Evolutionary conservation across 2,888 invertebrate genomes (phyloP), one percentile per base, ranked within the genome.

Genomic region (Rhabditoides inermis): DNA sequence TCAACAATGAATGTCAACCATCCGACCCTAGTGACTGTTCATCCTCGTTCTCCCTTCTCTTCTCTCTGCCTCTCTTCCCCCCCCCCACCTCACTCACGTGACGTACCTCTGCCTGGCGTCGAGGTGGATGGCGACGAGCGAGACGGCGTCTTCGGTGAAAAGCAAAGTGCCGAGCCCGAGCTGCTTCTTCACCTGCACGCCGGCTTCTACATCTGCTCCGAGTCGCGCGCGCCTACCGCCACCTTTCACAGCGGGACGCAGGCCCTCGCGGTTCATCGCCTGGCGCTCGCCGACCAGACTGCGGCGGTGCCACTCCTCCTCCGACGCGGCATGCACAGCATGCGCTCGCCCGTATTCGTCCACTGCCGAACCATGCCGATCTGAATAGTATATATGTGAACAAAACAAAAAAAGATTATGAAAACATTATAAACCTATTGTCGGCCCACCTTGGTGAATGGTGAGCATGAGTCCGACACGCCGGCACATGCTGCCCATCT

Each of bases 51-150:
- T n/a, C 94, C 59, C 92, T 84, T 7, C 92, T 94, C 76, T n/a
- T n/a, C n/a, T n/a, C n/a, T n/a, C n/a, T n/a, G n/a, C n/a, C n/a
- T n/a, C n/a, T n/a, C n/a, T n/a, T n/a, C n/a, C n/a, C n/a, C 91
- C 88, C 79, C 87, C 84, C 68, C 86, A 87, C 63, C 40, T 88
- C 92, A 81, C 98, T 95, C 55, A 94, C 95, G 79, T 91, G 92
- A 80, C 95, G 95, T 37, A 95, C 95, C 46, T 95, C 90, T 74
- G 74, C 12, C 70, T 60, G 15, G 61, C 72, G 46, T 72, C 72
- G 25, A 73, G 49, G 7, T 49, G 56, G 7, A 53, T 56, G 27
- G 71, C 72, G 1, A 56, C 37, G 6, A 27, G 27, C 10, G 59
- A 63, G 32, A 60, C 45, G 37, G 55, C 55, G 28, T 65, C 58